phyloP scores from a whole-genome alignment of 2,797 vertebrate species.

The Diplodus sargus region DNA sequence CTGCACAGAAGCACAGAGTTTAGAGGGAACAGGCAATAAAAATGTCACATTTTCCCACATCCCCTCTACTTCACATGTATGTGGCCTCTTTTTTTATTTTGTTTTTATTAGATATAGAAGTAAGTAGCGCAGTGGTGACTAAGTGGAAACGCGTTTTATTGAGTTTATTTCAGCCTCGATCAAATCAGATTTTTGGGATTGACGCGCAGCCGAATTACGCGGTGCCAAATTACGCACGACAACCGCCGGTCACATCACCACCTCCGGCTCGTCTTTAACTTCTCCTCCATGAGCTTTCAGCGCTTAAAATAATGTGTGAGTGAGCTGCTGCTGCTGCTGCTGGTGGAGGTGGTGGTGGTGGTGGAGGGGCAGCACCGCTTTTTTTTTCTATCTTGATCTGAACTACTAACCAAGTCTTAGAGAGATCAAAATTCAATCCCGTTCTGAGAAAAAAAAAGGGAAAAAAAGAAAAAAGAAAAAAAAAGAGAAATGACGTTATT shows the following conservation, averaged over 20 bases:
- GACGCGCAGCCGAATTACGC: constrained; percentile 43
- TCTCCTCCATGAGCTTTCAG: constrained; percentile 55
- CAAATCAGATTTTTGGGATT: constrained; percentile 33
- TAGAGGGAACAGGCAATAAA: constrained; percentile 20
- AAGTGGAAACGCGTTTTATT: constrained; percentile 46
- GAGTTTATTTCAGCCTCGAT: constrained; percentile 34
- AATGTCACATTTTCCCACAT: constrained; percentile 25
- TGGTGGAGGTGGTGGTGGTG: background rate
- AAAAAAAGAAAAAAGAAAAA: constrained; percentile 74
- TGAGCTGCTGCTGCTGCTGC: constrained; percentile 46
- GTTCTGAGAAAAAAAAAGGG: constrained; percentile 83
- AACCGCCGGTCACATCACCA: constrained; percentile 31
- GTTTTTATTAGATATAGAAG: constrained; percentile 27
- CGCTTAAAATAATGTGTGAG: constrained; percentile 52
- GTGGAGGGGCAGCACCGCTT: constrained; percentile 32
- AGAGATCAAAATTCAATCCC: constrained; percentile 86
- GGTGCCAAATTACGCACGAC: constrained; percentile 69
- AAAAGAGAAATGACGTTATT: constrained; percentile 96
- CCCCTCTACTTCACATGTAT: constrained; percentile 9
- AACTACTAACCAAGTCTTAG: constrained; percentile 81
- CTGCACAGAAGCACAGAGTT: constrained; percentile 39
- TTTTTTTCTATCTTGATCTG: constrained; percentile 67
- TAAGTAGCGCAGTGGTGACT: constrained; percentile 23
- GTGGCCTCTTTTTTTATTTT: constrained; percentile 13
- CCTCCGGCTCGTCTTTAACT: constrained; percentile 52